Evolutionary conservation across 1,140 invertebrate genomes (phyloP).

Genomic region (Zophobas morio): DNA sequence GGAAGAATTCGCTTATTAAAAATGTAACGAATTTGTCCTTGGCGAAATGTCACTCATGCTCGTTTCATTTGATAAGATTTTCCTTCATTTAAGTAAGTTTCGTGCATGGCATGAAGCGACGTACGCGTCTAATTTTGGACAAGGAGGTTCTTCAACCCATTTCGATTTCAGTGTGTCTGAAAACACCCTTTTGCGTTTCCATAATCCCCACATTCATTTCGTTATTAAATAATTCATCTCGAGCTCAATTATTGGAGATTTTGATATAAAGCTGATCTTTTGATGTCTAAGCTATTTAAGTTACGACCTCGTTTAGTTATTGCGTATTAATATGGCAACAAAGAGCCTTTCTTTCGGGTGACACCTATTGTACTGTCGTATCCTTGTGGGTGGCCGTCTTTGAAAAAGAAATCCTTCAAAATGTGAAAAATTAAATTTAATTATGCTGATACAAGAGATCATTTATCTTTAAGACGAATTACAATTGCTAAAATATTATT

Average conservation of each 20-base stretch:
- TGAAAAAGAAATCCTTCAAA: constrained; percentile 5
- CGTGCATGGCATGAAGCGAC: background rate
- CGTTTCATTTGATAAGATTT: constrained; percentile 9
- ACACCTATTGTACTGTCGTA: constrained; percentile 23
- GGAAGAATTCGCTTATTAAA: too few relatives aligned
- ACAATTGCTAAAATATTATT: constrained; percentile 4
- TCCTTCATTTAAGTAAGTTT: background rate
- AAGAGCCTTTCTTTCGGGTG: constrained; percentile 11
- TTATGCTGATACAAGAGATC: background rate
- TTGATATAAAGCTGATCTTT: background rate
- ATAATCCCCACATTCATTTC: constrained; percentile 1
- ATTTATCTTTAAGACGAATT: background rate
- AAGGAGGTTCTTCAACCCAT: constrained; percentile 5
- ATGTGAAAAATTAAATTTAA: constrained; percentile 33
- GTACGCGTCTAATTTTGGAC: constrained; percentile 15
- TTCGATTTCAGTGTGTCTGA: constrained; percentile 20
- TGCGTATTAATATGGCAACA: constrained; percentile 38
- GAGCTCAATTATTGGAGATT: constrained; percentile 20
- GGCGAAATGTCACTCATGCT: too few relatives aligned
- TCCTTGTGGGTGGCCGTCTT: background rate
- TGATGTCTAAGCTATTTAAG: background rate
- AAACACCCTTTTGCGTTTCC: background rate
- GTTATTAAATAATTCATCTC: constrained; percentile 6
- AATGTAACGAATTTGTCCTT: too few relatives aligned
- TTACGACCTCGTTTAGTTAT: constrained; percentile 28